phyloP scores from a whole-genome alignment of 2,113 vertebrate species.

The Plecotus auritus region DNA sequence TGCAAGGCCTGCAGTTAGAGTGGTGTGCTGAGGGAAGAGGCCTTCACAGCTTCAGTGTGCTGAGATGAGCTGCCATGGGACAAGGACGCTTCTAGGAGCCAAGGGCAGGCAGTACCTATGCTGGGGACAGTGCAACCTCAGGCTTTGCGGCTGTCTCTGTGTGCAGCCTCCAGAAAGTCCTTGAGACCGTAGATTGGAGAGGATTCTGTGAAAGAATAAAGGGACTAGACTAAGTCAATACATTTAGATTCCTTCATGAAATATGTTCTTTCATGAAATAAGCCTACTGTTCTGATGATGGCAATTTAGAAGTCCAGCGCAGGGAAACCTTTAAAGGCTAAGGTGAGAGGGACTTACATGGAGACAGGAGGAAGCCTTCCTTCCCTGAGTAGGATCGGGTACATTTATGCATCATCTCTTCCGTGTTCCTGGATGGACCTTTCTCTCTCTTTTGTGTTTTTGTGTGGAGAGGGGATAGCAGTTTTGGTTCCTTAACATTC shows the following conservation, averaged over 20 bases:
- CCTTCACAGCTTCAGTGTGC: not conserved
- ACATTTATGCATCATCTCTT: not conserved
- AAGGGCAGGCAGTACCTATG: fast-evolving
- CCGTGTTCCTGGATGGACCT: not conserved
- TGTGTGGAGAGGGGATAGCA: not conserved
- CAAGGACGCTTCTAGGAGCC: not conserved
- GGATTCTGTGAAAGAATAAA: not conserved
- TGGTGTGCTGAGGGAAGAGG: not conserved
- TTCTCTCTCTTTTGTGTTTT: not conserved
- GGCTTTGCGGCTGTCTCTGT: not conserved
- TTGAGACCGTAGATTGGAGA: not conserved
- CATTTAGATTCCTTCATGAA: not conserved
- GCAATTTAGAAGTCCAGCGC: not conserved
- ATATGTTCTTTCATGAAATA: not conserved
- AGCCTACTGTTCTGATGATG: not conserved
- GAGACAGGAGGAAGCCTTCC: not conserved
- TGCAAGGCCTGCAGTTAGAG: not conserved
- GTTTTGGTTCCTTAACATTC: not conserved
- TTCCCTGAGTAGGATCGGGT: not conserved
- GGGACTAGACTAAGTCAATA: not conserved
- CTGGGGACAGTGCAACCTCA: fast-evolving
- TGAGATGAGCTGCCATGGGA: not conserved
- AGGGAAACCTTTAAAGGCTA: not conserved
- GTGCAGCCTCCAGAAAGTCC: not conserved
- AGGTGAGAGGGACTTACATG: not conserved